Conservation (phyloP, 2,113 vertebrate genomes). For the Odobenus rosmarus region DNA sequence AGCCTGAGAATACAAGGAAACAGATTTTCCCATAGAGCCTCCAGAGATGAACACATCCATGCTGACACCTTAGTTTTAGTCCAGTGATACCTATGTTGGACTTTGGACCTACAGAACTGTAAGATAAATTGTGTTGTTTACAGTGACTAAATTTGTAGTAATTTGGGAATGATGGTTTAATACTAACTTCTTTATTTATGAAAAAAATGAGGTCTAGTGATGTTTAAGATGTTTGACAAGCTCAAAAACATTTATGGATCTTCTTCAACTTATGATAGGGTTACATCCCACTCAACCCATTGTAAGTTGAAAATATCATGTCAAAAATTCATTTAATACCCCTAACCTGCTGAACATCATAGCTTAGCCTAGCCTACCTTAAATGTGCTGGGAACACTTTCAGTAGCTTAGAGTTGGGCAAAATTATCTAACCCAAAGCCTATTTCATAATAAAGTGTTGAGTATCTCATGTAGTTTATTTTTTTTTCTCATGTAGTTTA, state of each 20-base stretch:
- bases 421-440: neutral
- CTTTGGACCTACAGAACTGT: neutral
- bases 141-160: neutral
- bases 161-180: neutral
- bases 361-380: neutral
- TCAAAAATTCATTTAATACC: neutral
- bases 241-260: neutral
- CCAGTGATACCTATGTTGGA: neutral
- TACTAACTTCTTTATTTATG: neutral
- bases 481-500: neutral
- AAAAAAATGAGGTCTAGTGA: neutral
- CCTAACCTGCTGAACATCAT: neutral
- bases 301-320: neutral
- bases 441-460: neutral
- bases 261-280: neutral
- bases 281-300: neutral
- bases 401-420: neutral
- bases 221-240: neutral
- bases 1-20: neutral
- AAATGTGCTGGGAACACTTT: neutral
- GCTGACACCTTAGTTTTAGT: neutral
- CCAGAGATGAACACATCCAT: neutral
- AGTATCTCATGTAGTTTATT: neutral
- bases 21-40: neutral
- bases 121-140: neutral